Evolutionary conservation across 2,888 invertebrate genomes (phyloP).

Genomic region (Macrophya annulata): DNA sequence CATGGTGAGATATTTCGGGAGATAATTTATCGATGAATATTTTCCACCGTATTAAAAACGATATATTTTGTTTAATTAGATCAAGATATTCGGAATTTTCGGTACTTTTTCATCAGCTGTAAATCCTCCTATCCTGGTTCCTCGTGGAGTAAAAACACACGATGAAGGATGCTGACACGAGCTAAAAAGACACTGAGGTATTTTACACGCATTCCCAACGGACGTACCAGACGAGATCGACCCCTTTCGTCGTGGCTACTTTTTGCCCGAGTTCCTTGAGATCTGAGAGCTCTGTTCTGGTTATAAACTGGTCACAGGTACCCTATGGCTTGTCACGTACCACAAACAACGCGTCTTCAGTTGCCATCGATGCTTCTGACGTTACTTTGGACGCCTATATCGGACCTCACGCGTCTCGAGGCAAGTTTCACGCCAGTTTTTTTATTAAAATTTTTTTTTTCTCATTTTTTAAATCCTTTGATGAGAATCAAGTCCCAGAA

Average conservation of each 20-base stretch:
- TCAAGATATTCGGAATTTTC: neutral
- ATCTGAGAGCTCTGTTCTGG: constrained; percentile 48
- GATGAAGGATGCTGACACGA: constrained; percentile 37
- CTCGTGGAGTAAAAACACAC: constrained; percentile 33
- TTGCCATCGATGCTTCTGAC: constrained; percentile 41
- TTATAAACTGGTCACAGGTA: constrained; percentile 55
- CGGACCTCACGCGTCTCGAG: constrained; percentile 18
- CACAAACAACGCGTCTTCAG: constrained; percentile 31
- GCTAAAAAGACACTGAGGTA: constrained; percentile 46
- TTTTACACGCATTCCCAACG: constrained; percentile 55
- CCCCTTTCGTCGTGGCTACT: constrained; percentile 34
- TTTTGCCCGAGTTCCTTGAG: constrained; percentile 56
- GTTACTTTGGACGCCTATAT: constrained; percentile 40
- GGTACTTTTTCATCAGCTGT: neutral
- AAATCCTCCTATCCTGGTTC: neutral
- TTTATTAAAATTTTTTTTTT: constrained; percentile 29
- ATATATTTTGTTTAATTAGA: neutral
- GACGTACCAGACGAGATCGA: neutral
- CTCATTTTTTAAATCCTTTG: constrained; percentile 42
- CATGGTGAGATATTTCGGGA: neutral
- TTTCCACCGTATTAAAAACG: neutral
- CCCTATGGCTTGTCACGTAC: constrained; percentile 49
- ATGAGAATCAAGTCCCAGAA: neutral
- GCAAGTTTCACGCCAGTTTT: constrained; percentile 45
- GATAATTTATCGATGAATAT: neutral